Base-by-base conservation (phyloP, 2,888 invertebrate species). In the Dorcus parallelipipedus region DNA sequence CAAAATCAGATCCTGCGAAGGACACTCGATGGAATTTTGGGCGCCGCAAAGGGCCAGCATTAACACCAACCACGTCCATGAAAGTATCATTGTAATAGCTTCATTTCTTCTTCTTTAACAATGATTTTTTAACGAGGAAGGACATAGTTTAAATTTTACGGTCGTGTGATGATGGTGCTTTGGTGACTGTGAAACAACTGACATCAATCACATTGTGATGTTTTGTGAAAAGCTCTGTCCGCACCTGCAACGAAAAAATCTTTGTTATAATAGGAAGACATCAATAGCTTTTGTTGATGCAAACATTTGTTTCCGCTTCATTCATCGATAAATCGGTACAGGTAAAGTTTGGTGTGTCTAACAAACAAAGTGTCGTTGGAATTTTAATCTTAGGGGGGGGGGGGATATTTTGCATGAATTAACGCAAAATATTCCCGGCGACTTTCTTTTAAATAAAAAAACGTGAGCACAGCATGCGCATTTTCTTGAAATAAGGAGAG, bases 1-100 rank as follows among this genome's bases (percentile, higher is more conserved):
- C 57, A 89, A 78, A 69, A 93, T 92, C 49, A 83, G 82, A 70
- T 91, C 90, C 60, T 90, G 87, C 26, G 86, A 81, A 26, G 93
- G 93, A 75, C 93, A 93, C 40, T 38, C 26, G 8, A 52, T 10
- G 9, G 39, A 38, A 14, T 10, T 42, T 40, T 55, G 39, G 20
- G 54, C 42, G 43, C 55, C 26, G 38, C 43, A 14, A 33, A 45
- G 20, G 23, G 23, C 45, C 45, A 45, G 14, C 45, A 20, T 20
- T 20, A 45, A 17, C 45, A 9, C 8, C 17, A 10, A 10, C 42
- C 5, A 10, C 5, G 17, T 14, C 42, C 10, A 14, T 14, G 7
- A 4, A 42, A 17, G 8, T 10, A 2, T 14, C 42, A 42, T 50
- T 39, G 53, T 60, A 48, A 54, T 56, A 40, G 47, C 40, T 39